phyloP scores from a whole-genome alignment of 1,140 invertebrate genomes.

The Formica exsecta region DNA sequence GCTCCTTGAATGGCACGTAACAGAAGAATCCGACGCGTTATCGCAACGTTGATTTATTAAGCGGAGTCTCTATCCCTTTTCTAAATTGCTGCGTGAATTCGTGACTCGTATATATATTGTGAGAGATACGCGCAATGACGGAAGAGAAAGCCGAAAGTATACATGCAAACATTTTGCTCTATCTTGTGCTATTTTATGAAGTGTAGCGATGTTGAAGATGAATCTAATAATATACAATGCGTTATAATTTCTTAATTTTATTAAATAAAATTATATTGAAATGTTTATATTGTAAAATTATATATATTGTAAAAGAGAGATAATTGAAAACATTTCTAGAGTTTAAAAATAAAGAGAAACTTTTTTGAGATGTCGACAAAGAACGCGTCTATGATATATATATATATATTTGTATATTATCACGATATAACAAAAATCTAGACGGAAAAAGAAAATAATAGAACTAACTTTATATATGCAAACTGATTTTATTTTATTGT shows the following conservation, averaged over 20 bases:
- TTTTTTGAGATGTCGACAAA: neutral
- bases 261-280: neutral
- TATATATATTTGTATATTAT: neutral
- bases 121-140: neutral
- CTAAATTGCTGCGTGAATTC: constrained; percentile 27
- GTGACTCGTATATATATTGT: constrained; percentile 32
- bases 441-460: neutral
- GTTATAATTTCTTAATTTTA: neutral
- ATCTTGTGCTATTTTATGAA: neutral
- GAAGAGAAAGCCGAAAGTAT: constrained; percentile 34
- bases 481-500: neutral
- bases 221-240: constrained; percentile 27
- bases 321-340: neutral
- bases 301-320: neutral
- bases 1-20: constrained; percentile 6
- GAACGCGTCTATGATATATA: too few relatives aligned
- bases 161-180: neutral
- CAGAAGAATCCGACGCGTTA: constrained; percentile 17
- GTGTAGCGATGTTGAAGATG: neutral
- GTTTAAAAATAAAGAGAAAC: neutral
- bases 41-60: constrained; percentile 45
- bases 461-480: neutral
- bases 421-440: neutral
- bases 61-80: neutral
- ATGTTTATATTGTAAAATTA: neutral